Evolutionary conservation across 2,113 vertebrate species (phyloP).

Genomic region (Gobius niger): DNA sequence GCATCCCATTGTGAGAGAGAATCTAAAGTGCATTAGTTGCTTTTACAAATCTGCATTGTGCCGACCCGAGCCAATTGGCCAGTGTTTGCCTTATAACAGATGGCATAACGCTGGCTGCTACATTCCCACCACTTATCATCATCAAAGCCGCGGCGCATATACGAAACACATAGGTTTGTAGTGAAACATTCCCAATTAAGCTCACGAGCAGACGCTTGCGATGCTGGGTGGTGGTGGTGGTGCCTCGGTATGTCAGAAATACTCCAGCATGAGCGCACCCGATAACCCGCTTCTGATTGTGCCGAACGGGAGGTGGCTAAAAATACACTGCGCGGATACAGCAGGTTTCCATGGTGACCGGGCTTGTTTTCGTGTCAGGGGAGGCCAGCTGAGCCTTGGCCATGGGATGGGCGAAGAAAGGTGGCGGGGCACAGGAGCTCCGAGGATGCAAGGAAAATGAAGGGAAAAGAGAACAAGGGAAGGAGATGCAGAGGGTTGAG

Average conservation of each 20-base stretch:
- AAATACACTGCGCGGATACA: slow-evolving; percentile 76
- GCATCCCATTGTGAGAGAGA: background rate
- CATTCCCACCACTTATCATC: background rate
- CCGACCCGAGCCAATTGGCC: background rate
- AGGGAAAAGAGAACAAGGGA: slow-evolving; percentile 3
- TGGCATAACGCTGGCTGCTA: background rate
- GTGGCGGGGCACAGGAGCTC: background rate
- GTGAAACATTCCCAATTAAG: slow-evolving; percentile 15
- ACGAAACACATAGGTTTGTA: slow-evolving; percentile 6
- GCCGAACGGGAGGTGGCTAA: slow-evolving; percentile 67
- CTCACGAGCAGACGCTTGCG: background rate
- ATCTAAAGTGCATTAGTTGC: background rate
- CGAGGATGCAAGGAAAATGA: background rate
- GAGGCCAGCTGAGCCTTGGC: slow-evolving; percentile 64
- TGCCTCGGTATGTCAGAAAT: slow-evolving; percentile 26
- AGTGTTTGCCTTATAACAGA: slow-evolving; percentile 1
- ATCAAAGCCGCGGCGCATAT: background rate
- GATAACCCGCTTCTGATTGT: slow-evolving; percentile 65
- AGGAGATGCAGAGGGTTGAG: background rate
- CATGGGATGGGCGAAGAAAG: slow-evolving; percentile 15
- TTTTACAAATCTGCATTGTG: slow-evolving; percentile 1
- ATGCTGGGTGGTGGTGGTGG: background rate
- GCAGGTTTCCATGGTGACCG: slow-evolving; percentile 73
- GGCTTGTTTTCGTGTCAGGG: slow-evolving; percentile 73
- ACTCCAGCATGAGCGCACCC: slow-evolving; percentile 39